Percentiles rank a stretch among this genome's conserved stretches.
phyloP scores from a whole-genome alignment of 2,888 invertebrate genomes.

The Drosophila flavopinicola region DNA sequence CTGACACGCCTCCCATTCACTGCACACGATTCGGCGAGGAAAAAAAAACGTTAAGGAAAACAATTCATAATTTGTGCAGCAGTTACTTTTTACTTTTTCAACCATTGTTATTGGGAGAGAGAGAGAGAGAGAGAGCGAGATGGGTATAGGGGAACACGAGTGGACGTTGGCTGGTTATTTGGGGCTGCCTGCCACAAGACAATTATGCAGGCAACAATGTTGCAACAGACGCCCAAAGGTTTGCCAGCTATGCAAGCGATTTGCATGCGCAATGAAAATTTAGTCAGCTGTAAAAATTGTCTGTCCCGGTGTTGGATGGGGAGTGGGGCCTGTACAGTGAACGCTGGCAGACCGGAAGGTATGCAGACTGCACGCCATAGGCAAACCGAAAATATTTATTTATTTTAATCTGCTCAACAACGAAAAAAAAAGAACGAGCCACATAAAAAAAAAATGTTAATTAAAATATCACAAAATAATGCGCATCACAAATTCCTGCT shows the following conservation, averaged over 20 bases:
- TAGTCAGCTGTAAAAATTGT: slow-evolving; percentile 64
- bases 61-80: slow-evolving; percentile 58
- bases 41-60: slow-evolving; percentile 26
- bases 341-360: slow-evolving; percentile 31
- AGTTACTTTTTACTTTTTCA: slow-evolving; percentile 24
- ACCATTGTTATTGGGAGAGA: slow-evolving; percentile 9
- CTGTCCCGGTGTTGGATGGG: slow-evolving; percentile 7
- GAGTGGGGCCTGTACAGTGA: background rate
- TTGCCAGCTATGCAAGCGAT: slow-evolving; percentile 31
- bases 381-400: slow-evolving; percentile 29
- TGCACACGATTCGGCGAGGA: slow-evolving; percentile 34
- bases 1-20: slow-evolving; percentile 59
- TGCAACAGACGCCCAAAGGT: slow-evolving; percentile 33
- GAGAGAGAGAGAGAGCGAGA: no score
- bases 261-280: slow-evolving; percentile 67
- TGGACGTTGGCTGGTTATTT: slow-evolving; percentile 11
- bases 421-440: background rate
- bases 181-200: slow-evolving; percentile 47
- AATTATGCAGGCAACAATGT: slow-evolving; percentile 65
- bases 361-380: slow-evolving; percentile 31
- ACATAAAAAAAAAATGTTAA: slow-evolving; percentile 55
- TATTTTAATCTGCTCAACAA: slow-evolving; percentile 37
- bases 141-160: slow-evolving; percentile 11
- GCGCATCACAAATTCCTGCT: slow-evolving; percentile 3
- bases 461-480: slow-evolving; percentile 61